Base-by-base conservation (phyloP, 1,140 invertebrate genomes). In the Panonychus citri region DNA sequence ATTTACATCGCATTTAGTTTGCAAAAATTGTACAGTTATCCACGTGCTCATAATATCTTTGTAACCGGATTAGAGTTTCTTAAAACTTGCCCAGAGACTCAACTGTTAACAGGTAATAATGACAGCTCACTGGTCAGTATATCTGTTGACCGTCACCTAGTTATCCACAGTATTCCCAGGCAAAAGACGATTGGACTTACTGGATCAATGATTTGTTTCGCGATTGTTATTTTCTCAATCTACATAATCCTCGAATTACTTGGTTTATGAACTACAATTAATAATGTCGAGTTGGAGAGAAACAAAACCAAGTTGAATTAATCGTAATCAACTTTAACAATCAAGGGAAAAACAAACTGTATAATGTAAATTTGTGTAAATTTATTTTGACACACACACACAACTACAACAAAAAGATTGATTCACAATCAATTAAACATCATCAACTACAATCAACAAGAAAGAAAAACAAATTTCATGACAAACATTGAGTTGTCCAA, bases 1-100 rank as follows among this genome's bases (percentile, higher is more conserved):
- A 83, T 95, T 62, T 88, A 85, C 64, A 78, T 90, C 55, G 80
- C 85, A 30, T 94, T 90, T 70, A 94, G 83, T 74, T 74, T 95
- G 64, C 69, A 90, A 80, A 79, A 77, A 66, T 75, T 87, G 49
- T 75, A 90, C 59, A 79, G 81, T 67, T 78, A 90, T 63, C 73
- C 78, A 61, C 76, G 78, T 64, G 85, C 82, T 59, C 90, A 95
- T 73, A 82, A 80, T 60, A 90, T 89, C 78, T 94, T 94, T 73
- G 82, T 94, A 37, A 94, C 89, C 37, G 88, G 87, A 17, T 70
- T 94, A 54, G 81, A 87, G 69, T 93, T 94, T 72, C 70, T 91
- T 56, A 81, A 83, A 24, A 57, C 60, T 28, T 65, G 65, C 7
- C 66, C 68, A 30, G 71, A 77, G 17, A 76, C 83, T 49, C 76